Evolutionary conservation across 2,888 invertebrate species (phyloP).

Genomic region (Mesorhabditis spiculigera): DNA sequence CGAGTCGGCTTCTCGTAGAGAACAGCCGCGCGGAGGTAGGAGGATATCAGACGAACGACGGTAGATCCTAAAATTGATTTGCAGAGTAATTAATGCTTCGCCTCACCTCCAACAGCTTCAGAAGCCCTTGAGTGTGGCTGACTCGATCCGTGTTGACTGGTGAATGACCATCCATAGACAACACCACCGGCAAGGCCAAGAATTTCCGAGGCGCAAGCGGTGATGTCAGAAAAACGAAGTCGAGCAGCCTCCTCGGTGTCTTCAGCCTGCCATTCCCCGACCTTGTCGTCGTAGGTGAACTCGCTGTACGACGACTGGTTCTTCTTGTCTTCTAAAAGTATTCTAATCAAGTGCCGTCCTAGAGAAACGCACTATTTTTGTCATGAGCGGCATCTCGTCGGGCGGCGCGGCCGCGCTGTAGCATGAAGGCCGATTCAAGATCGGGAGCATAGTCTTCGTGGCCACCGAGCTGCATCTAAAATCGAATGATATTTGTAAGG

Average conservation of each 20-base stretch:
- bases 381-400: not conserved
- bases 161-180: not conserved
- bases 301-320: not conserved
- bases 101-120: not conserved
- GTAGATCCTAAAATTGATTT: not conserved
- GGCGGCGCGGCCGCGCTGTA: not conserved
- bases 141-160: not conserved
- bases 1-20: constrained; percentile 3
- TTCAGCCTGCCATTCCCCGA: not conserved
- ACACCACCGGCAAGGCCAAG: not conserved
- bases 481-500: no score
- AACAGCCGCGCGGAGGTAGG: not conserved
- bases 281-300: not conserved
- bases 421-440: not conserved
- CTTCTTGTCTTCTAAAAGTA: not conserved
- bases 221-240: not conserved
- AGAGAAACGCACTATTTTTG: not conserved
- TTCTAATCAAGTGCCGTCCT: constrained; percentile 57
- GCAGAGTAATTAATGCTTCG: not conserved
- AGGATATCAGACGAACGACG: not conserved
- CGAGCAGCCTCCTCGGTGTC: not conserved
- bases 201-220: not conserved
- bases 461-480: constrained; percentile 89
- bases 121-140: not conserved
- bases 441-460: constrained; percentile 61